These are phyloP conservation scores for Taeniopygia guttata DNA, from an alignment of 2,797 vertebrate species.

Conservation along the genomic window DNA sequence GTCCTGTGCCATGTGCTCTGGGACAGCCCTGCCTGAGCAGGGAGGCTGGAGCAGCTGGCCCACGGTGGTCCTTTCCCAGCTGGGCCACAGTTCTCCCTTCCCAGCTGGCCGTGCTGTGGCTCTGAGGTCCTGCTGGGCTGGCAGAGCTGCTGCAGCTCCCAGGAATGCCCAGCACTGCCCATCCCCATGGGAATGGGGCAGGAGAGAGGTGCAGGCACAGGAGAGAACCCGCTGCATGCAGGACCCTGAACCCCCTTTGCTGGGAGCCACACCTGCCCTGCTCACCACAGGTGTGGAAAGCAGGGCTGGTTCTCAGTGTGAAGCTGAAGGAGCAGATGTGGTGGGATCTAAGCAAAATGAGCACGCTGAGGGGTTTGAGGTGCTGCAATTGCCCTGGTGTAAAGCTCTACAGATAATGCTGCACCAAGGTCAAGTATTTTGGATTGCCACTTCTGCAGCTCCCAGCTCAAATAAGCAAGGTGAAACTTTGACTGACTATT, in stretches of 20 bases:
- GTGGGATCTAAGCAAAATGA: rapidly evolving
- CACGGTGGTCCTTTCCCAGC: not conserved
- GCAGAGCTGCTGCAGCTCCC: not conserved
- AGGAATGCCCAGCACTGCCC: rapidly evolving
- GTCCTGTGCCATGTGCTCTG: not conserved
- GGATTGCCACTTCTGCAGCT: not conserved
- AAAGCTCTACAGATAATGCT: not conserved
- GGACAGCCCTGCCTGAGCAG: not conserved
- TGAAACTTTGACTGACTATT: not conserved
- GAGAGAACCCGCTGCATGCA: rapidly evolving
- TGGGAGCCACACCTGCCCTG: rapidly evolving
- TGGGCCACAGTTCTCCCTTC: not conserved
- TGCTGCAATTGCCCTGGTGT: not conserved
- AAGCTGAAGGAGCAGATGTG: rapidly evolving
- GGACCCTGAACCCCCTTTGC: rapidly evolving
- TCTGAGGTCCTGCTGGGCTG: not conserved
- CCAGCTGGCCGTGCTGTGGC: not conserved
- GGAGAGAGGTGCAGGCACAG: rapidly evolving
- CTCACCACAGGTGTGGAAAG: rapidly evolving
- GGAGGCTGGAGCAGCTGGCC: not conserved
- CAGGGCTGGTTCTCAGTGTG: rapidly evolving
- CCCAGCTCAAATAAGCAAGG: not conserved
- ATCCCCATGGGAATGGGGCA: rapidly evolving
- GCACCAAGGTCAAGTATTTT: not conserved
- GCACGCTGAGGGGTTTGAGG: rapidly evolving